Conservation (phyloP, 1,140 invertebrate species). For the Plectrocnemia conspersa region DNA sequence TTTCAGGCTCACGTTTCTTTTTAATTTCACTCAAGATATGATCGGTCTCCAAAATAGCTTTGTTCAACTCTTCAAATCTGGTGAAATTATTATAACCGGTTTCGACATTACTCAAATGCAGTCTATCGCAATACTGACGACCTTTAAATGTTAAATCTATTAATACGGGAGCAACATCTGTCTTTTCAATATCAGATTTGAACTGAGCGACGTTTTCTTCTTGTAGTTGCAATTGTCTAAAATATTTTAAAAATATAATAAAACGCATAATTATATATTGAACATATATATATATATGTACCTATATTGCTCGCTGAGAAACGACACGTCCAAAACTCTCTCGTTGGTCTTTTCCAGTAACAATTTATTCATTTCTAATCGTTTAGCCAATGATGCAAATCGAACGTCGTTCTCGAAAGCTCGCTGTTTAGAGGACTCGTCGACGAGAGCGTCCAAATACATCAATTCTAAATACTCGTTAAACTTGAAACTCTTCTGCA, state of each 20-base stretch:
- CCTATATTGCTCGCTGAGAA: constrained; percentile 46
- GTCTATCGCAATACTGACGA: constrained; percentile 39
- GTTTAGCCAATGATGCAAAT: constrained; percentile 41
- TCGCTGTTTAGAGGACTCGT: constrained; percentile 42
- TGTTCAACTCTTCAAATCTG: constrained; percentile 41
- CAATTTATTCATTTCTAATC: constrained; percentile 42
- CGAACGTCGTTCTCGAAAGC: constrained; percentile 43
- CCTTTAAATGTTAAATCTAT: constrained; percentile 36
- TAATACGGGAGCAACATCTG: constrained; percentile 35
- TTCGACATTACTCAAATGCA: constrained; percentile 44
- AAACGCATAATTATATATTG: background rate
- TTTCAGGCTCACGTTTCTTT: constrained; percentile 40
- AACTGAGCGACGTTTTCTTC: constrained; percentile 38
- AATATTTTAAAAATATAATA: constrained; percentile 29
- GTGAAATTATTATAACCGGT: constrained; percentile 42
- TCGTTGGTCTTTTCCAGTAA: constrained; percentile 43
- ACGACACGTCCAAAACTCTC: constrained; percentile 44
- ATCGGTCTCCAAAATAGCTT: constrained; percentile 43
- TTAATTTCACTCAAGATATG: constrained; percentile 42
- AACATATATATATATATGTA: constrained; percentile 26
- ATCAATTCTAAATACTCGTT: constrained; percentile 33
- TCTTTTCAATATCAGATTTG: constrained; percentile 38
- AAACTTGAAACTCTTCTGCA: constrained; percentile 23
- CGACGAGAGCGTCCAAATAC: constrained; percentile 42
- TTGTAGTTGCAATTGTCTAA: constrained; percentile 41